Conservation (phyloP, 2,888 invertebrate genomes). For the Archips xylosteana region DNA sequence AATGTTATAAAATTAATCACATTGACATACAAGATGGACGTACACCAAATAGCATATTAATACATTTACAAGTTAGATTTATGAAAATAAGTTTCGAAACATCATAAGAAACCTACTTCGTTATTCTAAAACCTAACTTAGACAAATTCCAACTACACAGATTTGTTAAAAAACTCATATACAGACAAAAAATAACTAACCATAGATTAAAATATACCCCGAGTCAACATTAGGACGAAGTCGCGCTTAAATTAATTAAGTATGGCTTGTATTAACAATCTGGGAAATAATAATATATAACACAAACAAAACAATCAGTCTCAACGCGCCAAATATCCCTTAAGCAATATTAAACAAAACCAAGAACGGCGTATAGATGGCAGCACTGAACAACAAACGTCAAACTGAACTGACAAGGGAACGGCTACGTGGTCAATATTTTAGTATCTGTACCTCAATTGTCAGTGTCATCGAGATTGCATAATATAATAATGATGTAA, state of each 20-base stretch:
- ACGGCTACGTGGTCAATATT: background rate
- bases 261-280: conserved; percentile 68
- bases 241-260: conserved; percentile 59
- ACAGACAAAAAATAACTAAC: conserved; percentile 82
- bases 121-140: conserved; percentile 77
- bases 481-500: no score
- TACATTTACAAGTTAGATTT: conserved; percentile 79
- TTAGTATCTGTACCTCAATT: background rate
- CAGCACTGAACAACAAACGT: conserved; percentile 6
- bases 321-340: conserved; percentile 80
- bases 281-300: conserved; percentile 82
- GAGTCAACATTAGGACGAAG: conserved; percentile 60
- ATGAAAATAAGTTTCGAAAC: conserved; percentile 70
- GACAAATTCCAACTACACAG: conserved; percentile 77
- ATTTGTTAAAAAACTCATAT: conserved; percentile 80
- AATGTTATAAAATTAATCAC: conserved; percentile 81
- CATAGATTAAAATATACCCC: conserved; percentile 66
- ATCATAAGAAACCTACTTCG: conserved; percentile 70
- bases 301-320: conserved; percentile 86
- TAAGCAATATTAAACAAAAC: conserved; percentile 72
- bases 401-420: background rate
- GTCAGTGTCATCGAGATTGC: background rate
- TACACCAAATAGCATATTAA: conserved; percentile 82
- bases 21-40: conserved; percentile 85
- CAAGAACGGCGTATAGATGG: conserved; percentile 44